Evolutionary conservation across 1,140 invertebrate genomes (phyloP), one percentile per base, ranked within the genome.

Genomic region (Popillia japonica): DNA sequence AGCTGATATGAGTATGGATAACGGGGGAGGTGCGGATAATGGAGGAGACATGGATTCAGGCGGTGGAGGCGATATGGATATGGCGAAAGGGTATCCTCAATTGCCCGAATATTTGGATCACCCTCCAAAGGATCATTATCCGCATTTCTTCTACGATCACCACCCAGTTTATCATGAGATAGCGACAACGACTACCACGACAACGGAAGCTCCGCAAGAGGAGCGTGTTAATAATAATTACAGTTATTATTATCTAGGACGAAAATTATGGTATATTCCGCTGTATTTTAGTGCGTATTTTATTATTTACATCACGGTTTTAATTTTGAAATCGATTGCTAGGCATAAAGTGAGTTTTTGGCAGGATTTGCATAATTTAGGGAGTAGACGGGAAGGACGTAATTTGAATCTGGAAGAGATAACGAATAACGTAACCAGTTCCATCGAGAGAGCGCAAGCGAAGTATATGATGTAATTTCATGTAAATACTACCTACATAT

Each of bases 231-330:
- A 93, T 79, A 87, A 90, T 79, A 88, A 90, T 4, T 95, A 94
- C 88, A 94, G 93, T 83, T 95, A 95, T 85, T 95, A 95, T 83
- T 95, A 93, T 82, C 90, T 95, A 80, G 94, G 94, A 0, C 91
- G 93, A 78, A 95, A 95, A 82, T 87, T 95, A 2, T 96, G 94
- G 91, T 96, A 95, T 82, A 88, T 95, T 61, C 94, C 94, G 0
- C 83, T 96, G 11, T 95, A 95, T 84, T 95, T 95, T 83, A 94
- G 93, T 78, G 92, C 94, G n/a, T 96, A 94, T 81, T 95, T 95
- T 82, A 92, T 94, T 78, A 89, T 94, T 78, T 96, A 95, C 81
- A 92, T 96, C 2, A 91, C 92, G 2, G 93, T 92, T 48, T 87
- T 96, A 8, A 92, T 96, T 72, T 87, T 95, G 2, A 95, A 94